Base-by-base conservation (phyloP, 2,888 invertebrate species). In the Conistra vaccinii region DNA sequence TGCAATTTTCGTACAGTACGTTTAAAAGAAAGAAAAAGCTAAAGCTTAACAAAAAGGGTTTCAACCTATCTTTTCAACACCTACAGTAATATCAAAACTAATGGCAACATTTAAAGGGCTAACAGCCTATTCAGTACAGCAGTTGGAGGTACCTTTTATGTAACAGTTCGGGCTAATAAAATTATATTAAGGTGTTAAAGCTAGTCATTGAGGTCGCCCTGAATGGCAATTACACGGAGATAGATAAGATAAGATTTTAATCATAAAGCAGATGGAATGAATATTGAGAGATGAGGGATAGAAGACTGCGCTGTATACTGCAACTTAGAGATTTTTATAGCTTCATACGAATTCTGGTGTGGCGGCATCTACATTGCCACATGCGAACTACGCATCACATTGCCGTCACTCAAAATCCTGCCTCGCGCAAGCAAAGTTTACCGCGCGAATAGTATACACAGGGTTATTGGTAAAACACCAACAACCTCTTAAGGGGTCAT, bases 121-220 rank as follows among this genome's bases (percentile, higher is more conserved):
- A 68, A 63, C 6, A 9, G 29, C 61, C 26, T 26, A 76, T 76
- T 75, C 57, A 57, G 63, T 42, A 12, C 69, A 26, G 29, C n/a
- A 51, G 48, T 77, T 53, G 14, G 6, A 12, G 2, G 35, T 29
- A 39, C 10, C n/a, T 48, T 75, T 51, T 14, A 10, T 7, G 23
- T 48, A 65, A 32, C 26, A 65, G 32, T 75, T 76, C 60, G 66
- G 51, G 76, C 51, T 23, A 78, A 78, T 70, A 48, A 55, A 55
- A 70, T 60, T 55, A 42, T 66, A 66, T 76, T 60, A 51, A 48
- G 17, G 26, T 26, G 55, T 55, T 55, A 55, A 1, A 5, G n/a
- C 26, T 14, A 55, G 12, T 55, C 53, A 55, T 55, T 55, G 53
- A 53, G 53, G 26, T 55, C 14, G 14, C 53, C 53, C 6, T 55